Evolutionary conservation across 2,888 invertebrate genomes (phyloP).

Genomic region (Pyrrhia umbra): DNA sequence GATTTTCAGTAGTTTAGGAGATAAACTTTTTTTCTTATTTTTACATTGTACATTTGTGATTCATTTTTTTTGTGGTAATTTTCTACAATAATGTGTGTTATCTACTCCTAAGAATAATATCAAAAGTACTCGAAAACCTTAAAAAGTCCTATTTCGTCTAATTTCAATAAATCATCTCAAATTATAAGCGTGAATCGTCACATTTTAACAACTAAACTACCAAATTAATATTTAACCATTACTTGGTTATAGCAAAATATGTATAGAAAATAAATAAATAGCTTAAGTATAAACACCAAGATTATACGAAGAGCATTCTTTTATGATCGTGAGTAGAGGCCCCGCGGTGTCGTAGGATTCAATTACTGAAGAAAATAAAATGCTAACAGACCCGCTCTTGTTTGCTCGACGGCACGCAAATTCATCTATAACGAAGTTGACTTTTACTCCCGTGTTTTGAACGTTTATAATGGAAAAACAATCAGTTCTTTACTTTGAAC

Average conservation of each 20-base stretch:
- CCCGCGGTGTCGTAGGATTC: slow-evolving; percentile 71
- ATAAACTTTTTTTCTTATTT: too few relatives aligned
- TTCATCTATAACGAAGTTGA: slow-evolving; percentile 76
- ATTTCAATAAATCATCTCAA: too few relatives aligned
- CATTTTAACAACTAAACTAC: too few relatives aligned
- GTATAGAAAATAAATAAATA: background rate
- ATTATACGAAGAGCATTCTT: background rate
- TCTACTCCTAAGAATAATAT: too few relatives aligned
- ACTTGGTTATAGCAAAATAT: background rate
- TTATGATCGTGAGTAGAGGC: slow-evolving; percentile 42
- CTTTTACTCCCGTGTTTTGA: slow-evolving; percentile 65
- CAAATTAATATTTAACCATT: background rate
- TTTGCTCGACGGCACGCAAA: slow-evolving; percentile 75
- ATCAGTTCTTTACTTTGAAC: slow-evolving; percentile 8
- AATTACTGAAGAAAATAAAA: slow-evolving; percentile 81
- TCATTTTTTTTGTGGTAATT: too few relatives aligned
- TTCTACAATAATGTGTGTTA: too few relatives aligned
- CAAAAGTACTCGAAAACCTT: too few relatives aligned
- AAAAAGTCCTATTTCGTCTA: too few relatives aligned
- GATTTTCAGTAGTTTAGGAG: too few relatives aligned
- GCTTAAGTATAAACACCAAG: background rate
- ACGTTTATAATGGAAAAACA: slow-evolving; percentile 62
- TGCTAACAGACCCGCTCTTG: slow-evolving; percentile 75
- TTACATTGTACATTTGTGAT: too few relatives aligned
- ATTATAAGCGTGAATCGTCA: too few relatives aligned